Conservation (phyloP, 1,140 invertebrate species). For the Bombus difficillimus region DNA sequence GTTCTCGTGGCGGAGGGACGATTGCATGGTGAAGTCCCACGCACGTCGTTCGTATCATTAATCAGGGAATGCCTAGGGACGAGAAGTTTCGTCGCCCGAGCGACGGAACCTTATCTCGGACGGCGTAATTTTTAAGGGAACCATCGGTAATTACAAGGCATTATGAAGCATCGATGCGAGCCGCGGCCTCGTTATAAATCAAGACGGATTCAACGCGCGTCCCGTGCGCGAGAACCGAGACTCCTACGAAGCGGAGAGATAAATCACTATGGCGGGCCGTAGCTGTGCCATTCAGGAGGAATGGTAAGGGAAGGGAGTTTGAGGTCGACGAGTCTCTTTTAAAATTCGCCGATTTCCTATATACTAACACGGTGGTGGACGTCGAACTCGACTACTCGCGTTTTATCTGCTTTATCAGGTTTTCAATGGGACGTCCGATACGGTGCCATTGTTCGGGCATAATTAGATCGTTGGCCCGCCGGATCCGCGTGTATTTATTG, state of each 20-base stretch:
- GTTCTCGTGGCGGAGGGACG: neutral
- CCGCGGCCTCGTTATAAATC: slow-evolving; percentile 50
- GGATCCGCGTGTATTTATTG: slow-evolving; percentile 46
- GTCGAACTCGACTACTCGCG: neutral
- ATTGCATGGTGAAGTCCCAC: slow-evolving; percentile 1
- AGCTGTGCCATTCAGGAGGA: neutral
- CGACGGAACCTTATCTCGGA: slow-evolving; percentile 32
- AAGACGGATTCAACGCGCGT: slow-evolving; percentile 37
- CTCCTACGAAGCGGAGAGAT: slow-evolving; percentile 37
- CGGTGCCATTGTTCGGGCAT: slow-evolving; percentile 46
- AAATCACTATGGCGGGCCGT: slow-evolving; percentile 41
- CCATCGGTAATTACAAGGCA: slow-evolving; percentile 46
- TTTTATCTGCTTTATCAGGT: slow-evolving; percentile 51
- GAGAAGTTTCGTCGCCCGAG: slow-evolving; percentile 29
- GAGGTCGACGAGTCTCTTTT: neutral
- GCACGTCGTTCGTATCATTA: slow-evolving; percentile 9
- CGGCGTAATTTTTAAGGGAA: slow-evolving; percentile 23
- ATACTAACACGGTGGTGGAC: neutral
- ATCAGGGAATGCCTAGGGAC: slow-evolving; percentile 10
- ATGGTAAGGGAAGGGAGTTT: neutral
- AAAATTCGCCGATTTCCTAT: slow-evolving; percentile 30
- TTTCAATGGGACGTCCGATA: slow-evolving; percentile 33
- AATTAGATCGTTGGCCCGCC: slow-evolving; percentile 36
- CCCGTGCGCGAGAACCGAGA: slow-evolving; percentile 24
- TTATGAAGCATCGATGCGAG: slow-evolving; percentile 51